Conservation (phyloP, 1,140 invertebrate genomes). For the Ganaspis sp. region DNA sequence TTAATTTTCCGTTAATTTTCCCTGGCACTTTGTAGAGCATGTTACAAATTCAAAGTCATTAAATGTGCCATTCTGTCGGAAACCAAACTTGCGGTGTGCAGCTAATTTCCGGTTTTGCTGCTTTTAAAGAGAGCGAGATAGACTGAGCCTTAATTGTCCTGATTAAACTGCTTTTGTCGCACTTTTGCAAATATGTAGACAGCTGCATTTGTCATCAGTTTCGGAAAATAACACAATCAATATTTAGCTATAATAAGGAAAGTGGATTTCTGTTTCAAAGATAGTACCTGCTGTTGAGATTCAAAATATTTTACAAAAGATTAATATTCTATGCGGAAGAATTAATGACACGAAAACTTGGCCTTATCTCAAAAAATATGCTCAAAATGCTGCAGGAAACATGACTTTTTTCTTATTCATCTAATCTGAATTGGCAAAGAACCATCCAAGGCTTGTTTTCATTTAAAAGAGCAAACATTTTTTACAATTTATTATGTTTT, state of each 20-base stretch:
- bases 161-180: background rate
- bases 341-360: background rate
- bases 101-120: slow-evolving; percentile 5
- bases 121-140: background rate
- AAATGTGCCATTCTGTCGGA: background rate
- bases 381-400: background rate
- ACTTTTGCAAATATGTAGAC: background rate
- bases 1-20: background rate
- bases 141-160: slow-evolving; percentile 3
- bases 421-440: background rate
- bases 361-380: background rate
- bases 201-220: background rate
- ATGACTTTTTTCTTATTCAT: background rate
- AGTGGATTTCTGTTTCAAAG: no score
- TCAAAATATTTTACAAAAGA: background rate
- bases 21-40: background rate
- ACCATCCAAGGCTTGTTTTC: background rate
- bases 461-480: background rate
- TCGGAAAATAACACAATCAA: background rate
- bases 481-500: slow-evolving; percentile 11
- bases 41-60: background rate
- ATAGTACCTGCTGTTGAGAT: no score
- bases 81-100: background rate
- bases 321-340: background rate
- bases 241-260: no score